phyloP scores from a whole-genome alignment of 2,113 vertebrate species.

The Grus americana region DNA sequence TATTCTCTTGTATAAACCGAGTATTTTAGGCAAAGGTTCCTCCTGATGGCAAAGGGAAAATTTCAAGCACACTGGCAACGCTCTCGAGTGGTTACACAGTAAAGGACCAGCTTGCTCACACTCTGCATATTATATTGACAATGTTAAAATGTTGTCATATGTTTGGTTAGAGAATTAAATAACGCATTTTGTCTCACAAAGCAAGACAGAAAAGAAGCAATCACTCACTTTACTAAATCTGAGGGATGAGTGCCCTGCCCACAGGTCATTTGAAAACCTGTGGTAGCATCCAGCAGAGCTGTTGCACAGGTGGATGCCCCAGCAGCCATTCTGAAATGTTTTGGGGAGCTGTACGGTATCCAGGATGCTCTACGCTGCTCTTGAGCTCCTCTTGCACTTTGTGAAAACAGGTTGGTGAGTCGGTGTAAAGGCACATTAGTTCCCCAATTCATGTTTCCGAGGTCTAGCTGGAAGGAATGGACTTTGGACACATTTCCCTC shows the following conservation, averaged over 20 bases:
- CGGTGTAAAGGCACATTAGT: accelerated
- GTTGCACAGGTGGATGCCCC: accelerated
- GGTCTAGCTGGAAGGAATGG: neutral
- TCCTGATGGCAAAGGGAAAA: neutral
- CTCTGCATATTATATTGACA: neutral
- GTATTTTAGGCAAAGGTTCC: neutral
- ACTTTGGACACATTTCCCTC: neutral
- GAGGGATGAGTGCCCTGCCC: neutral
- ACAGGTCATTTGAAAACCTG: neutral
- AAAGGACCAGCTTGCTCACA: neutral
- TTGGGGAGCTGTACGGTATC: neutral
- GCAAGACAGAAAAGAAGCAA: neutral
- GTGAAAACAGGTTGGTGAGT: neutral
- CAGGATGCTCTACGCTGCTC: neutral
- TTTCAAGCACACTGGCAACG: neutral
- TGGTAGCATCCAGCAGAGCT: neutral
- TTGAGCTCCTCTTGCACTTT: neutral
- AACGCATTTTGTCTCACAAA: neutral
- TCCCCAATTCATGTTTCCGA: neutral
- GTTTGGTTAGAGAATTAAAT: neutral
- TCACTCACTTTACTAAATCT: neutral
- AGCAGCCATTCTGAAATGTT: neutral
- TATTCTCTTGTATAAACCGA: neutral
- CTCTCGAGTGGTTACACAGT: neutral
- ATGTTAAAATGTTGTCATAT: neutral